phyloP scores from a whole-genome alignment of 2,888 invertebrate genomes.

The Heteropelma amictum region DNA sequence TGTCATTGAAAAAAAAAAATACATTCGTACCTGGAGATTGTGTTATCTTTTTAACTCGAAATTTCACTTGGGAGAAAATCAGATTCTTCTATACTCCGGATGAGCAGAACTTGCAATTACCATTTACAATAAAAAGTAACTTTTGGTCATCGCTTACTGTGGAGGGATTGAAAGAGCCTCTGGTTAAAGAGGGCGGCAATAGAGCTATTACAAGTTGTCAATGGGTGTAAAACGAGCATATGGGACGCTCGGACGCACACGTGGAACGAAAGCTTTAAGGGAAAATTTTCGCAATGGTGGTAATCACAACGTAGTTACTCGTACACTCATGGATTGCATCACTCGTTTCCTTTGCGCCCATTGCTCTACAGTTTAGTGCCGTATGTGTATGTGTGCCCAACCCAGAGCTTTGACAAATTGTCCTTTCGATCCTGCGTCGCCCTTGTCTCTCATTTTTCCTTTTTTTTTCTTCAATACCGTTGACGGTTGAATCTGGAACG shows the following conservation, averaged over 20 bases:
- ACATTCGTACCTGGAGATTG: too few species aligned
- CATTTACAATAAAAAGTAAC: too few species aligned
- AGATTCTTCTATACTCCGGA: too few species aligned
- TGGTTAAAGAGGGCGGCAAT: neutral
- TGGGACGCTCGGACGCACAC: slow-evolving; percentile 16
- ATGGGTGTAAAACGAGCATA: slow-evolving; percentile 35
- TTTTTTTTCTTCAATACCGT: slow-evolving; percentile 9
- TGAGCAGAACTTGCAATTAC: too few species aligned
- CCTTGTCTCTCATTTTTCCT: slow-evolving; percentile 3
- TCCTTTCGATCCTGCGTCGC: slow-evolving; percentile 6
- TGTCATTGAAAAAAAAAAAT: too few species aligned
- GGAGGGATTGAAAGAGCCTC: too few species aligned
- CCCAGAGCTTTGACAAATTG: slow-evolving; percentile 22
- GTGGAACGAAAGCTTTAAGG: neutral
- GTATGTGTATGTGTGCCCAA: neutral
- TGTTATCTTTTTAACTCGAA: too few species aligned
- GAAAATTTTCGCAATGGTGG: slow-evolving; percentile 38
- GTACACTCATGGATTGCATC: slow-evolving; percentile 10
- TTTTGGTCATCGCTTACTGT: too few species aligned
- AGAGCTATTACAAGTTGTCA: slow-evolving; percentile 36
- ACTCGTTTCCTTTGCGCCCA: neutral
- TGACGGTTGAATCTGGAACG: slow-evolving; percentile 35
- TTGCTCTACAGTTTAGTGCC: slow-evolving; percentile 12
- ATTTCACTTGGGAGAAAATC: too few species aligned
- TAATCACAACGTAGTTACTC: slow-evolving; percentile 38